Evolutionary conservation across 2,888 invertebrate species (phyloP).

Genomic region (Scelioninae gen. 2): DNA sequence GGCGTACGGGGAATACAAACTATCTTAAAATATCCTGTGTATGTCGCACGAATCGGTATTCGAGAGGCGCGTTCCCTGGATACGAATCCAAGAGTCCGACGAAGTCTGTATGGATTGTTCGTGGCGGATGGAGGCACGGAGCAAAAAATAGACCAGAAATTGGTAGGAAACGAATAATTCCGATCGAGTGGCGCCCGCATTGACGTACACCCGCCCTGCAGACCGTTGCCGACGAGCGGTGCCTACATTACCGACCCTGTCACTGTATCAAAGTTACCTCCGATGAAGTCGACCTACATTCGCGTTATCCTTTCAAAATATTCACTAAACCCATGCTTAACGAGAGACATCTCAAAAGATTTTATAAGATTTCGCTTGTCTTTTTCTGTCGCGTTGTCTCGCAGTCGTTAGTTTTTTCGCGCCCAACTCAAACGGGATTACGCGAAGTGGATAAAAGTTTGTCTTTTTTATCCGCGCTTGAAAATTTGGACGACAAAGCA

Average conservation of each 20-base stretch:
- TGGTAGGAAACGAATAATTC: constrained; percentile 65
- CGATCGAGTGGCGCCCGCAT: constrained; percentile 47
- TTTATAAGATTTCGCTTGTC: constrained; percentile 61
- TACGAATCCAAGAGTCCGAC: constrained; percentile 57
- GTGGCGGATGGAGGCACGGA: constrained; percentile 28
- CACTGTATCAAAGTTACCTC: constrained; percentile 47
- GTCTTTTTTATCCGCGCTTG: constrained; percentile 39
- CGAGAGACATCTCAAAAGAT: constrained; percentile 64
- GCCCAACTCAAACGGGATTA: constrained; percentile 46
- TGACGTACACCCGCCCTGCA: constrained; percentile 33
- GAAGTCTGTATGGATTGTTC: constrained; percentile 56
- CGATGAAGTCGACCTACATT: constrained; percentile 54
- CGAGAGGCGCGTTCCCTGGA: constrained; percentile 47
- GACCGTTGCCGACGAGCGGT: constrained; percentile 53
- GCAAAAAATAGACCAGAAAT: constrained; percentile 63
- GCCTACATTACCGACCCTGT: constrained; percentile 62
- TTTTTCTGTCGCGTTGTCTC: constrained; percentile 37
- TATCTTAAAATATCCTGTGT: constrained; percentile 53
- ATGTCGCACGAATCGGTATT: constrained; percentile 58
- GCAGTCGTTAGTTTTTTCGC: constrained; percentile 39
- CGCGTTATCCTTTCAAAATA: constrained; percentile 59
- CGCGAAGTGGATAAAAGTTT: constrained; percentile 46
- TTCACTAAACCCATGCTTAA: constrained; percentile 68
- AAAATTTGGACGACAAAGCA: constrained; percentile 39
- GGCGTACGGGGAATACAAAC: constrained; percentile 56